Base-by-base conservation (phyloP, 2,797 vertebrate species). In the Schizothorax lantsangensis region DNA sequence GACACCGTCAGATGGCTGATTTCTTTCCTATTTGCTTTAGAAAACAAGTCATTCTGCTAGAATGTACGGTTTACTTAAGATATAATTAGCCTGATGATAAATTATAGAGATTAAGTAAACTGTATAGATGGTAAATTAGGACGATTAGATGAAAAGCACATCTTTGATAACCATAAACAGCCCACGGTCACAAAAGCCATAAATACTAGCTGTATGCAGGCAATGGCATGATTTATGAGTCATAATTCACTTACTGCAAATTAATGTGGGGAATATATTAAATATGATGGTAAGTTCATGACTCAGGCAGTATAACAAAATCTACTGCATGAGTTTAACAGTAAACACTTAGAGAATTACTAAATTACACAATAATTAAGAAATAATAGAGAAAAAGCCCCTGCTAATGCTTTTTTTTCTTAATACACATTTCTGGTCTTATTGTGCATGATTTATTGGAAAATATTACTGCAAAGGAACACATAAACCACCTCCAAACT, bases 231-330 rank as follows among this genome's bases (percentile, higher is more conserved):
- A 81, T 79, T 81, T 81, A 81, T 49, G 40, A 66, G 21, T 66
- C 79, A 81, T 68, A 68, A 81, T 81, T 68, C 59, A 68, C 43
- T 81, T 68, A 47, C 26, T 33, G 26, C 43, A 62, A 49, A 23
- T 81, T 23, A 68, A 49, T 49, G 26, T 81, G 62, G 78, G 78
- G n/a, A 14, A 47, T 47, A 33, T 33, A 81, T 68, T 9, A 45
- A 81, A 81, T 30, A 64, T 81, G n/a, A 81, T 8, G 40, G 23
- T 8, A 23, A 47, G 26, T 80, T 66, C 79, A 64, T 33, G 79
- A 47, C 38, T 79, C 33, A 40, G 11, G 54, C 59, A 19, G 15
- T 30, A 64, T 14, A 80, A 80, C 59, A n/a, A n/a, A 64, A 23
- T 62, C n/a, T 30, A 62, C 33, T 6, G 36, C 6, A 40, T 0